Percentiles rank a stretch among this genome's conserved stretches.
Conservation (phyloP, 2,888 invertebrate genomes). For the Trissoscelio sp. region DNA sequence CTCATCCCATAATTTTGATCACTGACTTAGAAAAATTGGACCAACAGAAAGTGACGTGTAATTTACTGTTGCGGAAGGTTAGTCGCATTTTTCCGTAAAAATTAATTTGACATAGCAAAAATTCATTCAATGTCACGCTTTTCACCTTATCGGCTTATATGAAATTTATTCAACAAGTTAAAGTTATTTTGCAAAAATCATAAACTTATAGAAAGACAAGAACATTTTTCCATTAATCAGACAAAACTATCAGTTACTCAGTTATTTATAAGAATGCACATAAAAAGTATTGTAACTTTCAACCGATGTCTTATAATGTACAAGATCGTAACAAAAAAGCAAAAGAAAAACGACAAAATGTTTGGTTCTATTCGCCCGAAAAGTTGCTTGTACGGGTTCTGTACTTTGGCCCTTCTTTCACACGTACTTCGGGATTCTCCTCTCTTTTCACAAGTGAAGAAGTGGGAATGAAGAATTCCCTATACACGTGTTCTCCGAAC, state of each 20-base stretch:
- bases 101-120: conserved; percentile 39
- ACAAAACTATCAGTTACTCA: conserved; percentile 7
- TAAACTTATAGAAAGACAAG: too few relatives aligned
- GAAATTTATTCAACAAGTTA: conserved; percentile 22
- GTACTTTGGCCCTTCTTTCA: conserved; percentile 45
- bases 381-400: conserved; percentile 37
- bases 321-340: not conserved
- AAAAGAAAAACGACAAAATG: conserved; percentile 17
- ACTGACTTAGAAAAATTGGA: conserved; percentile 53
- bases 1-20: conserved; percentile 47
- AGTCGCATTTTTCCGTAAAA: conserved; percentile 23
- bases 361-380: conserved; percentile 36
- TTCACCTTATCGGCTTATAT: not conserved
- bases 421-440: conserved; percentile 36
- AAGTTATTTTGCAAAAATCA: too few relatives aligned
- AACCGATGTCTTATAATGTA: conserved; percentile 24
- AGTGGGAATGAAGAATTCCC: conserved; percentile 53
- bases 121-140: not conserved
- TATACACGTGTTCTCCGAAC: conserved; percentile 48
- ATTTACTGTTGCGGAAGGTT: conserved; percentile 25
- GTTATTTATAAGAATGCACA: conserved; percentile 11
- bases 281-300: conserved; percentile 18
- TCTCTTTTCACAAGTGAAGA: conserved; percentile 23
- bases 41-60: conserved; percentile 49
- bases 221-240: not conserved